These are phyloP conservation scores for Liodrosophila aerea DNA, from an alignment of 2,888 invertebrate species.

Conservation along the genomic window DNA sequence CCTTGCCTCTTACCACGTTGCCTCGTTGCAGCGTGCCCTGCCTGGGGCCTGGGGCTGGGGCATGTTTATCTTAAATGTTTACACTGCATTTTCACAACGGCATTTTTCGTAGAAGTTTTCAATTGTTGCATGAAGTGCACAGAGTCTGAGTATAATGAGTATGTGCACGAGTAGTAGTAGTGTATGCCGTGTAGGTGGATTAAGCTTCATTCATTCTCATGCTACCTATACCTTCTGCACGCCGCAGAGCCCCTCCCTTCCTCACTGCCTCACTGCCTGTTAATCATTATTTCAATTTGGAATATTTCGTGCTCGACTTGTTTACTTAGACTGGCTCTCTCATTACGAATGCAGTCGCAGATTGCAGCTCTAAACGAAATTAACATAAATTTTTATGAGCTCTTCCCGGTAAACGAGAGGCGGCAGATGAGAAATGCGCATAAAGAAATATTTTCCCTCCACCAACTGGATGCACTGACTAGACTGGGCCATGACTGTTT, in stretches of 20 bases:
- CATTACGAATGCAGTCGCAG: constrained; percentile 71
- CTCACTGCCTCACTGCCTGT: constrained; percentile 27
- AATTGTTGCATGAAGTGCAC: constrained; percentile 62
- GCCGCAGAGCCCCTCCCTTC: background rate
- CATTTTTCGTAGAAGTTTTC: constrained; percentile 67
- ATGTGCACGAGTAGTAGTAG: constrained; percentile 9
- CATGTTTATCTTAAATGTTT: constrained; percentile 65
- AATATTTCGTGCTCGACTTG: constrained; percentile 43
- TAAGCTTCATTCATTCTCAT: constrained; percentile 4
- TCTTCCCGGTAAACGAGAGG: constrained; percentile 46
- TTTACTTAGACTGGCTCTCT: constrained; percentile 58
- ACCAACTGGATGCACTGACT: constrained; percentile 6
- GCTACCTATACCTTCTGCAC: too few relatives aligned
- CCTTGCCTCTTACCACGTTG: too few relatives aligned
- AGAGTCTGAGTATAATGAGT: constrained; percentile 4
- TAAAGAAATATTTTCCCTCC: constrained; percentile 27
- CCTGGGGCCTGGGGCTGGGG: too few relatives aligned
- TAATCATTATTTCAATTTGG: constrained; percentile 74
- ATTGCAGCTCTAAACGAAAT: constrained; percentile 74
- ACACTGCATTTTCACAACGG: constrained; percentile 71
- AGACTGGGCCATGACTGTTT: constrained; percentile 59
- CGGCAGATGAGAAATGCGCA: constrained; percentile 9
- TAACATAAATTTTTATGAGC: constrained; percentile 76
- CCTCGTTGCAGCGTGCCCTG: too few relatives aligned
- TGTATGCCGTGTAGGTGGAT: constrained; percentile 45